Base-by-base conservation (phyloP, 2,113 vertebrate genomes). In the Heterotis niloticus region DNA sequence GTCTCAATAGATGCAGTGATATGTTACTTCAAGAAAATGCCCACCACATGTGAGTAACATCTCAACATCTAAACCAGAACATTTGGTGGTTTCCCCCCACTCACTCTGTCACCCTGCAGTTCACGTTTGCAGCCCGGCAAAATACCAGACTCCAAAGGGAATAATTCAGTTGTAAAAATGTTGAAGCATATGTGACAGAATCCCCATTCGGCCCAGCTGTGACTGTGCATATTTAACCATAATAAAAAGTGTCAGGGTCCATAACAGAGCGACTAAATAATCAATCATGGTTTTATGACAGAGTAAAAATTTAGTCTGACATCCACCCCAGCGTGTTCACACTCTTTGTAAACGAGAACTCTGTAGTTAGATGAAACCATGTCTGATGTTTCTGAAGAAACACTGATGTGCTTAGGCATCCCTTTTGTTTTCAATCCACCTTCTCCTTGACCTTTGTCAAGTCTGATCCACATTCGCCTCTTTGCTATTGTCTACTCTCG, bases 181-280 rank as follows among this genome's bases (percentile, higher is more conserved):
- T 18, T 18, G 18, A 51, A 29, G 34, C 4, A 18, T 52, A 18
- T 77, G 17, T 51, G 56, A 77, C n/a, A 67, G 23, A 67, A 67
- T 67, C 34, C 10, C n/a, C 29, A 51, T 44, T 54, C 65, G 57
- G 26, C 66, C 28, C 29, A n/a, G 65, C 65, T 57, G 10, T 78
- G 66, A 59, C 72, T 64, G 80, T 81, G 77, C 80, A 80, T 52
- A 79, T 84, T 83, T 86, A 84, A 83, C 85, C 77, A 81, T 64
- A 83, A 62, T n/a, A 64, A 78, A 78, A 80, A 44, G 34, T 29
- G 12, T 75, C 66, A 28, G 81, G 76, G 77, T 83, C 76, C 82
- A 20, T 66, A 17, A 78, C 52, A 54, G 77, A 70, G 29, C 60
- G 69, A 71, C 34, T 52, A 71, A 52, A 44, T 18, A 14, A 20